A percentile compares a stretch with the other conserved stretches of the same genome.
phyloP scores from a whole-genome alignment of 2,113 vertebrate genomes.

The Heteronetta atricapilla region DNA sequence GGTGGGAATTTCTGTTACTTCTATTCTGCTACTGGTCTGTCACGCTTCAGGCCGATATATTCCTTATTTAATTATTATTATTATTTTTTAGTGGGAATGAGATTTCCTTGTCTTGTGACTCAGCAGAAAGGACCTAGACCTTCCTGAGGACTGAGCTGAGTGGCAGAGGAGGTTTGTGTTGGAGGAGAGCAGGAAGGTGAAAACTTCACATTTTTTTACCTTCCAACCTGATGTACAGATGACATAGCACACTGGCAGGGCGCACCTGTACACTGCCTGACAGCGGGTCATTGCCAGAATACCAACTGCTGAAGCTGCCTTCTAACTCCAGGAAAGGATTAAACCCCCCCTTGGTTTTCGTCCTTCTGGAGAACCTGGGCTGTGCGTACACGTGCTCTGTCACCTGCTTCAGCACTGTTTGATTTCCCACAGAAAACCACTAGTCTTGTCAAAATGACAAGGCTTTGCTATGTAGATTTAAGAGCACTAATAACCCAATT shows the following conservation, averaged over 20 bases:
- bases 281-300: not conserved
- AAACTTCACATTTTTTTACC: not conserved
- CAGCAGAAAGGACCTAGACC: not conserved
- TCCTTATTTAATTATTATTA: not conserved
- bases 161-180: not conserved
- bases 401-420: not conserved
- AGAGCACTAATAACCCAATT: not conserved
- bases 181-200: not conserved
- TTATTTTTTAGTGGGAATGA: not conserved
- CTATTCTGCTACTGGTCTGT: not conserved
- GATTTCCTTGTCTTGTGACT: not conserved
- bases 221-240: not conserved
- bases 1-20: not conserved
- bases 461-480: not conserved
- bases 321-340: not conserved
- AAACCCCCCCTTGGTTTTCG: not conserved
- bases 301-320: not conserved
- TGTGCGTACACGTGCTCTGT: rapidly evolving
- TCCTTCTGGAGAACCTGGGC: not conserved
- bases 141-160: not conserved
- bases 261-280: not conserved
- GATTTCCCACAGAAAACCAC: not conserved
- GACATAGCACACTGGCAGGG: not conserved
- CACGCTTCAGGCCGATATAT: not conserved
- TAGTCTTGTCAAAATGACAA: not conserved